Conservation (phyloP, 2,797 vertebrate species). For the Danio jaintianensis region DNA sequence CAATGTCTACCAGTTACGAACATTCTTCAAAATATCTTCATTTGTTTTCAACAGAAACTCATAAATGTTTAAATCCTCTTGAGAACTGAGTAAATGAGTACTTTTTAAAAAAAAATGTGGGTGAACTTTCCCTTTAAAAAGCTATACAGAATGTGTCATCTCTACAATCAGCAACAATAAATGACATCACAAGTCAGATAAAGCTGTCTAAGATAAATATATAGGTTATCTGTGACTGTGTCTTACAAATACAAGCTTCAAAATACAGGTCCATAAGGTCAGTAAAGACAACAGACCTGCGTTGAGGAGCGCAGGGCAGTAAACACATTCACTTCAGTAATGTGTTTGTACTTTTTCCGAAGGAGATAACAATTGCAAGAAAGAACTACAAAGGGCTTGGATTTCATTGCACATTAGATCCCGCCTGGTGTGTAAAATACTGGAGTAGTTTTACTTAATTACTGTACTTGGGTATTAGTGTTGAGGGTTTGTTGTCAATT, state of each 20-base stretch:
- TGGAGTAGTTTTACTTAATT: no score
- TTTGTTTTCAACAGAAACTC: no score
- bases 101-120: no score
- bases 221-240: neutral
- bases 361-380: neutral
- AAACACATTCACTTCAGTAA: conserved; percentile 23
- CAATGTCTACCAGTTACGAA: no score
- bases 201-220: neutral
- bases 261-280: conserved; percentile 28
- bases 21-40: no score
- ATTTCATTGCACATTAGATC: conserved; percentile 12
- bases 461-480: no score
- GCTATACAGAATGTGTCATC: neutral
- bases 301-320: conserved; percentile 18
- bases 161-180: neutral
- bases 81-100: no score
- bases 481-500: no score
- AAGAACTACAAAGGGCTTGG: neutral
- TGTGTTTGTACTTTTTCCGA: conserved; percentile 20
- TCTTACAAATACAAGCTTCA: conserved; percentile 18
- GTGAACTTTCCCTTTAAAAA: no score
- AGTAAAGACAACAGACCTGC: conserved; percentile 2
- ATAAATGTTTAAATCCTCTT: no score
- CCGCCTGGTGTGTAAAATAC: no score
- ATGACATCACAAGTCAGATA: conserved; percentile 9